phyloP scores from a whole-genome alignment of 1,140 invertebrate genomes.

The Zaprionus lachaisei region DNA sequence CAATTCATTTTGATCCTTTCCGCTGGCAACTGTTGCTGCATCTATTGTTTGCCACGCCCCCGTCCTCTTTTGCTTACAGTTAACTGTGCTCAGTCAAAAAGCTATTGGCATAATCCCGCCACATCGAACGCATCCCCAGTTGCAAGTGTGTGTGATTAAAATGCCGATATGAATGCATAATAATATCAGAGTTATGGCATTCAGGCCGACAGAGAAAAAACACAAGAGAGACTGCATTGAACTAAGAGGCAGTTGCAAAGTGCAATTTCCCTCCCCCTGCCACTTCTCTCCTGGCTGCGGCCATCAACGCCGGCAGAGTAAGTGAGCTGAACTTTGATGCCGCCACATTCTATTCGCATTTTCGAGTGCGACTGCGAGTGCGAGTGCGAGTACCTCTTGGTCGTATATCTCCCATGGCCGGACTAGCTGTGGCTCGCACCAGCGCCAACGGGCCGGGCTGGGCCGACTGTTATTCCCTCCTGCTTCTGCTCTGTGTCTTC shows the following conservation, averaged over 20 bases:
- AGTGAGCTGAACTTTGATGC: constrained; percentile 82
- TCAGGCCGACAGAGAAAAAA: constrained; percentile 16
- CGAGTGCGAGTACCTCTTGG: constrained; percentile 61
- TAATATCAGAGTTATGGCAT: constrained; percentile 74
- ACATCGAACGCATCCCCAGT: constrained; percentile 19
- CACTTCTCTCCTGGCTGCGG: constrained; percentile 1
- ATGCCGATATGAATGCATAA: constrained; percentile 81
- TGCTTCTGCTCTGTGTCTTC: constrained; percentile 3
- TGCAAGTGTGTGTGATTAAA: constrained; percentile 70
- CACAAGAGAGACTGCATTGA: constrained; percentile 57
- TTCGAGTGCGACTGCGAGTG: constrained; percentile 39
- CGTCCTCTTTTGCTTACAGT: neutral
- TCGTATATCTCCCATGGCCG: constrained; percentile 71
- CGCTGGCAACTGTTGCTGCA: constrained; percentile 7
- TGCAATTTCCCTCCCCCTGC: constrained; percentile 24
- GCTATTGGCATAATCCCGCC: constrained; percentile 54
- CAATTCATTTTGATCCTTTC: neutral
- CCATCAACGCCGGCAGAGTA: constrained; percentile 75
- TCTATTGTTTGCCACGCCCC: constrained; percentile 10
- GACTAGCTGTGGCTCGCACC: constrained; percentile 60
- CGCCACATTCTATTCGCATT: constrained; percentile 82
- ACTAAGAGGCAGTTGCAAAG: constrained; percentile 59
- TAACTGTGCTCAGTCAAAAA: constrained; percentile 39
- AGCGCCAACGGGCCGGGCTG: constrained; percentile 30
- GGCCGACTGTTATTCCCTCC: constrained; percentile 43